Conservation (phyloP, 1,140 invertebrate genomes). For the Wiebesia pumilae region DNA sequence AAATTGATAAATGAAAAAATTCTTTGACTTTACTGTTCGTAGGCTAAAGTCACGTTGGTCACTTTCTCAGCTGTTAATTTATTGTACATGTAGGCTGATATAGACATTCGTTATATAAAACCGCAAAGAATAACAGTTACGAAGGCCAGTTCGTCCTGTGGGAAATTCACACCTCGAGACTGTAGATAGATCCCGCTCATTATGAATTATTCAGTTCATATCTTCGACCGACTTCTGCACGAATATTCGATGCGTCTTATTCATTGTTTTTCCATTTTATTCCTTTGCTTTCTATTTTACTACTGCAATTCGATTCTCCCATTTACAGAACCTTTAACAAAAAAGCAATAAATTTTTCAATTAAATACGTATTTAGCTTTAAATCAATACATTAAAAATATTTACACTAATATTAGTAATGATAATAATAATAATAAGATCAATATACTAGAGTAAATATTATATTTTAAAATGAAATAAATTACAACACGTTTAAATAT, state of each 20-base stretch:
- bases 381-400: neutral
- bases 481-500: too few species aligned
- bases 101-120: slow-evolving; percentile 7
- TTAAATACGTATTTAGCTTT: neutral
- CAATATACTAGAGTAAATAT: too few species aligned
- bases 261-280: neutral
- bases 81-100: neutral
- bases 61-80: neutral
- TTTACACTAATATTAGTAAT: neutral
- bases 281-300: neutral
- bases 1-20: too few species aligned
- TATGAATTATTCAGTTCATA: slow-evolving; percentile 49
- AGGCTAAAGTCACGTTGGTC: neutral
- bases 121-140: neutral
- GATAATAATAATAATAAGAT: neutral
- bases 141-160: slow-evolving; percentile 12
- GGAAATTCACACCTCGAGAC: slow-evolving; percentile 35
- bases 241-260: neutral
- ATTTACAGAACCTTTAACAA: neutral
- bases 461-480: too few species aligned
- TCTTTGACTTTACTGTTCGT: neutral
- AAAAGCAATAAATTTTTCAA: neutral
- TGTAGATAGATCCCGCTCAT: slow-evolving; percentile 9
- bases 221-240: slow-evolving; percentile 1
- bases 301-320: neutral